These are phyloP conservation scores for Zygogramma bicolorata DNA, from an alignment of 2,888 invertebrate species.

Conservation along the genomic window DNA sequence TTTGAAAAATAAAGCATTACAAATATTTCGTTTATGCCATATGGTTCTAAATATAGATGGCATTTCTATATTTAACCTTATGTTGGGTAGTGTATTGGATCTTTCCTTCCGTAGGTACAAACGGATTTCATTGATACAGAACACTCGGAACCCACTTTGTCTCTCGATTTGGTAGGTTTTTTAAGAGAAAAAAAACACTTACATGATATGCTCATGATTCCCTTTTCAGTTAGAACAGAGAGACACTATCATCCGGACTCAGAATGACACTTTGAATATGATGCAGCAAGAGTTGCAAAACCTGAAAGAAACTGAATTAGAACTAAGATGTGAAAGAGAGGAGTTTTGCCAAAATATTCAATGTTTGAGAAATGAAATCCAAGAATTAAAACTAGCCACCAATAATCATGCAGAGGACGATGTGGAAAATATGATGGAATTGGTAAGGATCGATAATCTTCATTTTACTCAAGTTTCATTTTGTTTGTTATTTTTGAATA, in stretches of 20 bases:
- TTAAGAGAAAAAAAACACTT: neutral
- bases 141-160: neutral
- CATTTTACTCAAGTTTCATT: neutral
- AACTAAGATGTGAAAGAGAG: slow-evolving; percentile 48
- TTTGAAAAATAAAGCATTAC: too few relatives aligned
- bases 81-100: neutral
- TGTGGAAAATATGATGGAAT: slow-evolving; percentile 54
- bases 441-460: slow-evolving; percentile 47
- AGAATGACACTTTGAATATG: slow-evolving; percentile 50
- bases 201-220: neutral
- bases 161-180: neutral
- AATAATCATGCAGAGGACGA: slow-evolving; percentile 44
- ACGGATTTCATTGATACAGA: neutral
- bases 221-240: slow-evolving; percentile 42
- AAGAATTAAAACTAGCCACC: slow-evolving; percentile 49
- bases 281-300: slow-evolving; percentile 53
- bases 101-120: neutral
- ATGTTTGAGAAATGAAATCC: slow-evolving; percentile 56
- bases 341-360: slow-evolving; percentile 51
- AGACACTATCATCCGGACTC: slow-evolving; percentile 53
- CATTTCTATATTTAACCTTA: neutral
- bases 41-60: slow-evolving; percentile 2
- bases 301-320: slow-evolving; percentile 36
- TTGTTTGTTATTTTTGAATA: too few relatives aligned
- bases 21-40: neutral